A percentile compares a stretch with the other conserved stretches of the same genome.
phyloP scores from a whole-genome alignment of 53 echinoderm and acorn worm genomes.

The Glandiceps talaboti region DNA sequence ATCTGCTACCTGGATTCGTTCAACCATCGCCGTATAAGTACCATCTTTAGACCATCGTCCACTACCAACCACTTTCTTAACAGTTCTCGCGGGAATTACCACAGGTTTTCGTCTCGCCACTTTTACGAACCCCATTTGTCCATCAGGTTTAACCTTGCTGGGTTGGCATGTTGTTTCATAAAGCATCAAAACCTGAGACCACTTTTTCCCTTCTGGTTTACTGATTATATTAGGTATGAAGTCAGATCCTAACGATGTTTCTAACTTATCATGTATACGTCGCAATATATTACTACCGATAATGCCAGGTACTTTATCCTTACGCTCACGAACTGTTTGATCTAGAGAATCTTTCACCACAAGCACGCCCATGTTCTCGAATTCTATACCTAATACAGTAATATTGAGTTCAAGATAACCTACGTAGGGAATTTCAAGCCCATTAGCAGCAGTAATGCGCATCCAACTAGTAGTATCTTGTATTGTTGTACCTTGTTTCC shows the following conservation, averaged over 20 bases:
- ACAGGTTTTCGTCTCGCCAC: background rate
- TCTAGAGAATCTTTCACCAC: background rate
- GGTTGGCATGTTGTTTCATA: slow-evolving; percentile 6
- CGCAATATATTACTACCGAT: slow-evolving; percentile 22
- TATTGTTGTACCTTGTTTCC: background rate
- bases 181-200: slow-evolving; percentile 11
- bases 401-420: slow-evolving; percentile 12
- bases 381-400: background rate
- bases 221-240: background rate
- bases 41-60: background rate
- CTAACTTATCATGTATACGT: slow-evolving; percentile 7
- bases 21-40: background rate
- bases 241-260: background rate
- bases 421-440: slow-evolving; percentile 17
- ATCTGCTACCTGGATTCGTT: background rate
- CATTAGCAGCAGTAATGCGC: slow-evolving; percentile 12
- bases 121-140: background rate
- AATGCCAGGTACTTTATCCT: background rate
- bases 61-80: background rate
- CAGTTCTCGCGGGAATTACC: background rate
- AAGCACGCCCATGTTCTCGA: background rate
- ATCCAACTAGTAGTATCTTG: slow-evolving; percentile 14
- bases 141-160: background rate
- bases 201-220: slow-evolving; percentile 1
- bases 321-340: background rate